A percentile compares a stretch with the other conserved stretches of the same genome.
These are phyloP conservation scores for Haliclona indistincta DNA, from an alignment of 37 sponge, comb jelly and placozoan species.

Conservation along the genomic window DNA sequence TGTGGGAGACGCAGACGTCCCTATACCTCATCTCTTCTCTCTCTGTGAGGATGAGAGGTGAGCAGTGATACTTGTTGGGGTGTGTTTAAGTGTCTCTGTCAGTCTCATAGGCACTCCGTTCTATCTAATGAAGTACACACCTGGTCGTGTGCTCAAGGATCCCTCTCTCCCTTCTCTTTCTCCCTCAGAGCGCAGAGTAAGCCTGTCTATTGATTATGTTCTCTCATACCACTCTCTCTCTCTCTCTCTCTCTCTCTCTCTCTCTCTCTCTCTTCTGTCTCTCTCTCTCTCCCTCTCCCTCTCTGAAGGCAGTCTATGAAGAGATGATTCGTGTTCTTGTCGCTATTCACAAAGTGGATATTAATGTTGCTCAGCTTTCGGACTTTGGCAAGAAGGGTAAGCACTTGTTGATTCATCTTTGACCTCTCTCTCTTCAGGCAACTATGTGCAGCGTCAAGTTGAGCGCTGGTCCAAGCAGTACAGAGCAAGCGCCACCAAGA, in stretches of 20 bases:
- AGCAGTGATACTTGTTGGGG: background rate
- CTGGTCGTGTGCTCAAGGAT: conserved; percentile 69
- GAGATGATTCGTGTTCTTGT: conserved; percentile 37
- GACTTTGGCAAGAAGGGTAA: conserved; percentile 73
- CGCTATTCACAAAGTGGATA: conserved; percentile 62
- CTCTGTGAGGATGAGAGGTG: conserved; percentile 75
- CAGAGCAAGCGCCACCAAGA: conserved; percentile 35
- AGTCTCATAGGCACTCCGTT: conserved; percentile 85
- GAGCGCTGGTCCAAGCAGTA: conserved; percentile 62
- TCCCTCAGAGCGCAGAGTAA: conserved; percentile 41
- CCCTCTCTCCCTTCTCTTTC: conserved; percentile 48
- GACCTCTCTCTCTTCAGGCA: conserved; percentile 14
- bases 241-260: background rate
- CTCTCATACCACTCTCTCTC: too few species aligned
- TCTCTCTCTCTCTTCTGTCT: background rate
- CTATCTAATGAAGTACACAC: conserved; percentile 73
- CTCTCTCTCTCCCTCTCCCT: background rate
- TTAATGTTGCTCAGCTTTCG: conserved; percentile 29
- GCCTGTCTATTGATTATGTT: too few species aligned
- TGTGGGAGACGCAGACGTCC: conserved; percentile 43
- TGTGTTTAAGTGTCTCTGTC: conserved; percentile 16
- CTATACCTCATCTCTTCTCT: conserved; percentile 57
- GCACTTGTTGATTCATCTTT: background rate
- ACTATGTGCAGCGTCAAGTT: conserved; percentile 40
- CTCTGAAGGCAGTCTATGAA: conserved; percentile 8